These are phyloP conservation scores for Unio delphinus DNA, from an alignment of 2,888 invertebrate genomes.

Conservation along the genomic window DNA sequence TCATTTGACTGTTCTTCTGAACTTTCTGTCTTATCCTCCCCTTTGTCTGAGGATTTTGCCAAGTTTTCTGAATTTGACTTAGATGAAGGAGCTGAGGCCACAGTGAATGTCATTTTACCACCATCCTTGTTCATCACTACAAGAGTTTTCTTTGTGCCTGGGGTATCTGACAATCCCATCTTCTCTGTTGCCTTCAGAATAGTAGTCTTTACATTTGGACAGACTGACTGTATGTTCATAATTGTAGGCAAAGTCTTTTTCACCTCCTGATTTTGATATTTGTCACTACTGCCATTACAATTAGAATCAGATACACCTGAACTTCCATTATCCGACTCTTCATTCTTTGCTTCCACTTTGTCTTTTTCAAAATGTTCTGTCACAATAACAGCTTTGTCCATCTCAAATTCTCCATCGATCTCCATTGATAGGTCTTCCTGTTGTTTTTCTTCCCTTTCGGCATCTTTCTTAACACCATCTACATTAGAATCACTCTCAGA, in stretches of 20 bases:
- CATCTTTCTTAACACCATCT: background rate
- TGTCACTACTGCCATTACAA: conserved; percentile 12
- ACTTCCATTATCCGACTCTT: conserved; percentile 6
- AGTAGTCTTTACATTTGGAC: conserved; percentile 50
- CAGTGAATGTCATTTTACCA: conserved; percentile 54
- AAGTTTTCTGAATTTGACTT: background rate
- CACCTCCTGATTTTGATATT: conserved; percentile 2
- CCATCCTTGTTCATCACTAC: conserved; percentile 64
- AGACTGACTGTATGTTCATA: conserved; percentile 60
- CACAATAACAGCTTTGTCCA: conserved; percentile 5
- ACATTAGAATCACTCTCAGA: background rate
- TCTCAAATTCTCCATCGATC: conserved; percentile 3
- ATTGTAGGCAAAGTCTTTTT: conserved; percentile 40
- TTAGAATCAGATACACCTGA: conserved; percentile 22
- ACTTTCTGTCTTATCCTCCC: background rate
- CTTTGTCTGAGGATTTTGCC: too few relatives aligned
- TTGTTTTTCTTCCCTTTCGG: conserved; percentile 1
- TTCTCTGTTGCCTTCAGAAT: conserved; percentile 36
- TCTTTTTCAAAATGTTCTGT: conserved; percentile 17
- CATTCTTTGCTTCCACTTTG: conserved; percentile 17
- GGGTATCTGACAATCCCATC: conserved; percentile 13
- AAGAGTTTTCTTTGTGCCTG: conserved; percentile 56
- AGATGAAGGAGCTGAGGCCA: conserved; percentile 11
- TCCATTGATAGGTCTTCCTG: conserved; percentile 9
- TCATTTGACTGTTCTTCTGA: conserved; percentile 1